Evolutionary conservation across 1,140 invertebrate genomes (phyloP).

Genomic region (Varroa destructor): DNA sequence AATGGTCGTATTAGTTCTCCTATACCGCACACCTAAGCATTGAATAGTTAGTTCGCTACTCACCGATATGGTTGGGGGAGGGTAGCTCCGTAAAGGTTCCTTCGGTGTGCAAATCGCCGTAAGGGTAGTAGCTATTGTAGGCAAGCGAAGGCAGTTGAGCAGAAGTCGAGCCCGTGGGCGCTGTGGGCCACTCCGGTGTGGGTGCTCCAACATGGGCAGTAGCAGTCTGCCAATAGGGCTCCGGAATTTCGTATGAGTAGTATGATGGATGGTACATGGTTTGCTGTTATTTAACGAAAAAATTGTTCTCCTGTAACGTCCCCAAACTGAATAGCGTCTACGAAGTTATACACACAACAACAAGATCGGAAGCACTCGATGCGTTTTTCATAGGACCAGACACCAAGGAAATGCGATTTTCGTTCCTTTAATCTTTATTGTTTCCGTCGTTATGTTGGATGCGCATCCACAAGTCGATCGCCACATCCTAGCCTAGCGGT

Average conservation of each 20-base stretch:
- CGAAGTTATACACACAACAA: too few species aligned
- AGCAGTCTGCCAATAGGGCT: slow-evolving; percentile 13
- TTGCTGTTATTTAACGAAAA: not conserved
- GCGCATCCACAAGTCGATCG: too few species aligned
- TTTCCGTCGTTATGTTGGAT: too few species aligned
- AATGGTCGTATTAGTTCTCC: too few species aligned
- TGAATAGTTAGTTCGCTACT: slow-evolving; percentile 3
- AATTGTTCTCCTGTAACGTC: not conserved
- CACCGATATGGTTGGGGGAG: slow-evolving; percentile 17
- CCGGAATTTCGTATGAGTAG: slow-evolving; percentile 18
- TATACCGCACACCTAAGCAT: too few species aligned
- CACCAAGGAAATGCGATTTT: too few species aligned
- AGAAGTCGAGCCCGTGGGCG: slow-evolving; percentile 2
- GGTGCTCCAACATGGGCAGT: slow-evolving; percentile 4
- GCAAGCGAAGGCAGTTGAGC: slow-evolving; percentile 24
- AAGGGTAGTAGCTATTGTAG: slow-evolving; percentile 21
- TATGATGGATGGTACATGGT: slow-evolving; percentile 25
- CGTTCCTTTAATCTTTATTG: too few species aligned
- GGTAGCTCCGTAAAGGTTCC: slow-evolving; percentile 17
- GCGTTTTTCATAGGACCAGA: too few species aligned
- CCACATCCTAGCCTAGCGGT: too few species aligned
- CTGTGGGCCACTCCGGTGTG: not conserved
- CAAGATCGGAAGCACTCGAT: too few species aligned
- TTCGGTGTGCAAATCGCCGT: slow-evolving; percentile 24
- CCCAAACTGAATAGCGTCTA: too few species aligned